Base-by-base conservation (phyloP, 2,113 vertebrate species). In the Neomonachus schauinslandi region DNA sequence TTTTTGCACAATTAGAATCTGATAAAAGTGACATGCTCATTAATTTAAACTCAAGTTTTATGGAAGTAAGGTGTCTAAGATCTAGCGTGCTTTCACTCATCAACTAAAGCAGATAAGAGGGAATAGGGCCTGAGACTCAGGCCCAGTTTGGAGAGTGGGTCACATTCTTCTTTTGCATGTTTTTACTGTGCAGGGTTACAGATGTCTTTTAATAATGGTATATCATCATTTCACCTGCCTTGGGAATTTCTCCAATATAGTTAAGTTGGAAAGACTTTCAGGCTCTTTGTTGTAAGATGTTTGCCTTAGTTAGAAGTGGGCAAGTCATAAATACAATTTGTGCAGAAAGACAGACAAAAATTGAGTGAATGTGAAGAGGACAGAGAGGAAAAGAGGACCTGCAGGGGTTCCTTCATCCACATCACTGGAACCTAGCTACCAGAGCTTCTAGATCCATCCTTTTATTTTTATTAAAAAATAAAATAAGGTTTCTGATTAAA, bases 21-120 rank as follows among this genome's bases (percentile, higher is more conserved):
- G 65, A 85, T 76, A 39, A 76, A 92, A 93, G 79, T 79, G 67
- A 42, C 36, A 84, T 59, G 81, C 72, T 77, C 24, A 76, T 76
- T 88, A 36, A 71, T 63, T 85, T 91, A 80, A 86, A 86, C 51
- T 83, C 87, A 90, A 61, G 72, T 87, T 79, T 79, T 49, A 83
- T 16, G 61, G 57, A 46, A 80, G 24, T 51, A 76, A 63, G 36
- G 4, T 69, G 57, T 67, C 69, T 79, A 77, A 51, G 63, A 63
- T 36, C 36, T 42, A 69, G 18, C 61, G 46, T 71, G 22, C 33
- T 93, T 83, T 42, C 24, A 21, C 42, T 88, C 57, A 61, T 61
- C 83, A 51, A 51, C 26, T 26, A 88, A 92, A 92, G 61, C 39
- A 86, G 49, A 1, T 46, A 42, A 83, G 39, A 89, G 28, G 55